phyloP scores from a whole-genome alignment of 2,888 invertebrate species.

The Yponomeuta malinellus region DNA sequence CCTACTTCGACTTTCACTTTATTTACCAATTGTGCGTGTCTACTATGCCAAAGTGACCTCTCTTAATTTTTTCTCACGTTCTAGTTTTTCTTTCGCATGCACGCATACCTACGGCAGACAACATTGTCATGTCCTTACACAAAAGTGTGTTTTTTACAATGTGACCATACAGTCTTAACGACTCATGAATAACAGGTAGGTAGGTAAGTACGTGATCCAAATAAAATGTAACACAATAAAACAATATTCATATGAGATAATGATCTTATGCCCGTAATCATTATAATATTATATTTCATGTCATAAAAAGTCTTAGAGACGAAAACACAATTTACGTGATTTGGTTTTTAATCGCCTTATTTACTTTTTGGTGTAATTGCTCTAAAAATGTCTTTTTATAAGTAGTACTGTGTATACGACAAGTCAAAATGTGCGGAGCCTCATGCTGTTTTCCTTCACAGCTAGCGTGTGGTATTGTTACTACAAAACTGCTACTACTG shows the following conservation, averaged over 20 bases:
- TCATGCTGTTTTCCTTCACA: no score
- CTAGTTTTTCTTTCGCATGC: slow-evolving; percentile 35
- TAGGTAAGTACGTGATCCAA: slow-evolving; percentile 55
- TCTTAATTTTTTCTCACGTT: slow-evolving; percentile 51
- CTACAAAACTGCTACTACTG: no score
- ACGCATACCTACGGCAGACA: slow-evolving; percentile 24
- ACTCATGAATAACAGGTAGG: slow-evolving; percentile 38
- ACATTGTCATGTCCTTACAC: slow-evolving; percentile 47
- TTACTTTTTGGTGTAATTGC: slow-evolving; percentile 37
- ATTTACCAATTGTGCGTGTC: slow-evolving; percentile 19
- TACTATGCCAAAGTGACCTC: slow-evolving; percentile 20
- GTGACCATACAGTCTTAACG: slow-evolving; percentile 49
- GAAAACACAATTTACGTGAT: slow-evolving; percentile 67
- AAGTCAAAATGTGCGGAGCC: no score
- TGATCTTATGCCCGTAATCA: slow-evolving; percentile 59
- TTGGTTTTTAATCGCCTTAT: slow-evolving; percentile 40
- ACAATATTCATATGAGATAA: slow-evolving; percentile 35
- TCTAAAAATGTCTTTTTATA: slow-evolving; percentile 24
- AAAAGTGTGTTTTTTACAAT: slow-evolving; percentile 36
- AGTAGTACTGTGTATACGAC: not conserved
- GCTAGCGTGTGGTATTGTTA: no score
- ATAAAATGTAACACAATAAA: slow-evolving; percentile 32
- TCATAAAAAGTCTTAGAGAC: slow-evolving; percentile 57
- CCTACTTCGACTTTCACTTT: slow-evolving; percentile 24
- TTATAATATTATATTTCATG: slow-evolving; percentile 38